Evolutionary conservation across 2,797 vertebrate genomes (phyloP), one percentile per base, ranked within the genome.

Genomic region (Gephyroberyx darwinii): DNA sequence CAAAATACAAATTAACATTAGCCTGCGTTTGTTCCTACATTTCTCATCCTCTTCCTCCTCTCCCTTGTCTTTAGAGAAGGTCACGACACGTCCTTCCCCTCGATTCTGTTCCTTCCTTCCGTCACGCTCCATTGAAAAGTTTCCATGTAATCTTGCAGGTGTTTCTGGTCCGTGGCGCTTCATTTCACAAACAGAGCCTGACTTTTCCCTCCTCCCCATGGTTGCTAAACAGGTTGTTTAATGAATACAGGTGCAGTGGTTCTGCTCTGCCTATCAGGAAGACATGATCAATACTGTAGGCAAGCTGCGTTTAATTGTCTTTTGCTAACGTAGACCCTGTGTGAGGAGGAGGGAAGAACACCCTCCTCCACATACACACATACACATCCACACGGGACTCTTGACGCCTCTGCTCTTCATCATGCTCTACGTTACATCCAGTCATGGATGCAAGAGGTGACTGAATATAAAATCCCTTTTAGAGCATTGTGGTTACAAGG

Each of bases 161-260:
- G 72, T 82, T 84, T 77, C 66, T 76, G 73, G 63, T 78, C 73
- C 65, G 78, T 78, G 80, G 84, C 12, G 48, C 68, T 81, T 76
- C 47, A 54, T 86, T 84, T 89, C 72, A 65, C 82, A 82, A 86
- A 83, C 80, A 67, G 79, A 81, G 71, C 59, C 72, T 66, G 77
- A 84, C 80, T 77, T 81, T 61, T 77, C 60, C 72, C 75, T 77
- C 85, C 47, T 47, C 82, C 39, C 52, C 72, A 65, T 64, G 84
- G 81, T 79, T 87, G 80, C 85, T 88, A 86, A 89, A 89, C 87
- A 84, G 88, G 86, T 81, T 85, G 86, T 81, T 80, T 89, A 91
- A 91, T 92, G 89, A 90, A 90, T 89, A 89, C 89, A 90, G 90
- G 88, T 90, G 90, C 85, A 74, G 86, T 74, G 82, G 90, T 89